A percentile compares a stretch with the other conserved stretches of the same genome.
These are phyloP conservation scores for Ceratina japonica DNA, from an alignment of 1,140 invertebrate genomes.

Conservation along the genomic window DNA sequence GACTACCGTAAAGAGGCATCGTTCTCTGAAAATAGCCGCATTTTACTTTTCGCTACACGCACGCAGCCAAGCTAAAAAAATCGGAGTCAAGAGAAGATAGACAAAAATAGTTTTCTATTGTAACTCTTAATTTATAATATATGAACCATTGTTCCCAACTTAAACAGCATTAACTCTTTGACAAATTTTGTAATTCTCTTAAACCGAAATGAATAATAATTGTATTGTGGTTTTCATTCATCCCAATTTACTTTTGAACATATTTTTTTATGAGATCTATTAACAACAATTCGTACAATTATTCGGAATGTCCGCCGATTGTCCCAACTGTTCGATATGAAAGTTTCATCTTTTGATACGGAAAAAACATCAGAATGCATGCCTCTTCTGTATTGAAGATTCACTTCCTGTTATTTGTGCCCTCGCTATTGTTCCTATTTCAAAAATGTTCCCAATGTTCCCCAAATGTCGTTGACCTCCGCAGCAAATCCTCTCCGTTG, in stretches of 20 bases:
- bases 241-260: no score
- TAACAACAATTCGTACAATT: no score
- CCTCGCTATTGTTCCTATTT: background rate
- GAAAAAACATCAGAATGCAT: background rate
- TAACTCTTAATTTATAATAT: background rate
- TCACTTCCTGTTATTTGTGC: background rate
- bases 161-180: no score
- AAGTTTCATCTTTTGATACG: background rate
- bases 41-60: constrained; percentile 20
- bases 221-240: no score
- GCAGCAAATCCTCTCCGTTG: background rate
- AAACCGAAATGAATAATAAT: no score
- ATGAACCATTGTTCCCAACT: background rate
- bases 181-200: no score
- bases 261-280: no score
- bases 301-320: no score
- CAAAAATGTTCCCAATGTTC: background rate
- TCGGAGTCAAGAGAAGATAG: background rate
- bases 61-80: background rate
- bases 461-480: background rate
- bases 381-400: background rate
- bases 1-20: constrained; percentile 47
- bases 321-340: background rate
- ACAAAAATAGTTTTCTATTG: background rate
- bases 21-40: constrained; percentile 4